Evolutionary conservation across 1,140 invertebrate genomes (phyloP).

Genomic region (Bradysia coprophila): DNA sequence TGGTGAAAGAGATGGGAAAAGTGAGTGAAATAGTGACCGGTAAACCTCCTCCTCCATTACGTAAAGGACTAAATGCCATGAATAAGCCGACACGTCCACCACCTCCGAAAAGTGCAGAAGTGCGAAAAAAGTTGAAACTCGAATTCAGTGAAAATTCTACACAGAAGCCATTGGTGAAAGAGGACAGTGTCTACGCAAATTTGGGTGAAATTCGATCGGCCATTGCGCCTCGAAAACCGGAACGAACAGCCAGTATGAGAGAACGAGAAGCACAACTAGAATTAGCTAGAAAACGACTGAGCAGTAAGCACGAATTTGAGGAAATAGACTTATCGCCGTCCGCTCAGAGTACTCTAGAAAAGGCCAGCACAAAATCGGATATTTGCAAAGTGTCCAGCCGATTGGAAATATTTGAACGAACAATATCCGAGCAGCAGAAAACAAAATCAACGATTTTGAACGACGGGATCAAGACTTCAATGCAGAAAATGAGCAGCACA

Average conservation of each 20-base stretch:
- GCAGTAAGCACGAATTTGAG: constrained; percentile 18
- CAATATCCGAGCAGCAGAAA: neutral
- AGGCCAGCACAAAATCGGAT: constrained; percentile 9
- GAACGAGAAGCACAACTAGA: constrained; percentile 44
- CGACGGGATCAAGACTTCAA: constrained; percentile 20
- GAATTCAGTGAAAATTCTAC: constrained; percentile 24
- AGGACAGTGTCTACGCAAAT: constrained; percentile 59
- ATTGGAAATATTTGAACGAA: constrained; percentile 5
- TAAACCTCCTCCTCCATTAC: constrained; percentile 28
- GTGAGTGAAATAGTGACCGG: constrained; percentile 23
- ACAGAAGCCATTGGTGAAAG: constrained; percentile 24
- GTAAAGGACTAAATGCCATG: constrained; percentile 27
- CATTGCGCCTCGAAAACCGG: constrained; percentile 56
- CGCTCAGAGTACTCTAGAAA: constrained; percentile 7
- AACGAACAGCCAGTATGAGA: constrained; percentile 63
- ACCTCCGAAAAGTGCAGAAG: constrained; percentile 43
- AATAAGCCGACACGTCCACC: constrained; percentile 47
- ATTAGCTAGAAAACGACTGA: constrained; percentile 27
- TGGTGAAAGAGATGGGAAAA: constrained; percentile 40
- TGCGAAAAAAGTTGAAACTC: constrained; percentile 36
- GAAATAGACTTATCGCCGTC: constrained; percentile 19
- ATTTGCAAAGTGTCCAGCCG: constrained; percentile 4
- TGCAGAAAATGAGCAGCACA: constrained; percentile 22
- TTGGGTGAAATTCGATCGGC: constrained; percentile 59
- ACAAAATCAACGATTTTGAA: neutral